A percentile compares a stretch with the other conserved stretches of the same genome.
These are phyloP conservation scores for Spinus olivaceus DNA, from an alignment of 2,797 vertebrate genomes.

Conservation along the genomic window DNA sequence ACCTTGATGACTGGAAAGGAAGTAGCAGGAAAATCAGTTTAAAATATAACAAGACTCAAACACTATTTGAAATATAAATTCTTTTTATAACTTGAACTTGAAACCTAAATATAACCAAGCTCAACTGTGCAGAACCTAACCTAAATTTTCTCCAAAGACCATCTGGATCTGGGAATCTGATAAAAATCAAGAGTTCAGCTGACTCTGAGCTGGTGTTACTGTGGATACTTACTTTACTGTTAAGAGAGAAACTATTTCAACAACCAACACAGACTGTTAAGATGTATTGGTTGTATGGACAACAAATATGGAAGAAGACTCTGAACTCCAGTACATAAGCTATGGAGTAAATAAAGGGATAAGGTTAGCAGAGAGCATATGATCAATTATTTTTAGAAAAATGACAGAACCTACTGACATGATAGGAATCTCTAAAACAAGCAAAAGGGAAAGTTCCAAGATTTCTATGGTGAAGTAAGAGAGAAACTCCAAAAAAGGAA, in stretches of 20 bases:
- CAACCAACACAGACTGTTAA: neutral
- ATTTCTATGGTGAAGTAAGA: neutral
- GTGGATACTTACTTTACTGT: neutral
- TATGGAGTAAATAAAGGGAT: neutral
- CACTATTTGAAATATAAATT: neutral
- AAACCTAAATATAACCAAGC: neutral
- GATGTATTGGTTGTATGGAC: neutral
- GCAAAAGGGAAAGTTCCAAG: neutral
- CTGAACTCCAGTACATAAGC: neutral
- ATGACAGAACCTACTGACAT: neutral
- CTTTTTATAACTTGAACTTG: neutral
- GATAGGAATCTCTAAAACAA: neutral
- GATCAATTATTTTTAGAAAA: neutral
- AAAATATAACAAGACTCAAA: neutral
- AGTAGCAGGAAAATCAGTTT: neutral
- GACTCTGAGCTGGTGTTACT: neutral
- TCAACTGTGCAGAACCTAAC: neutral
- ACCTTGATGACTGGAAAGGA: neutral
- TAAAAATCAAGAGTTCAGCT: neutral
- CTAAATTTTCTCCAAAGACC: neutral
- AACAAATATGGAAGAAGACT: neutral
- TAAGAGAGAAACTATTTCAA: neutral
- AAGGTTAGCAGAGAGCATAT: neutral
- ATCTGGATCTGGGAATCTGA: neutral
- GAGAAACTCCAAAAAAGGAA: neutral